Evolutionary conservation across 2,113 vertebrate genomes (phyloP).

Genomic region (Cisticola juncidis): DNA sequence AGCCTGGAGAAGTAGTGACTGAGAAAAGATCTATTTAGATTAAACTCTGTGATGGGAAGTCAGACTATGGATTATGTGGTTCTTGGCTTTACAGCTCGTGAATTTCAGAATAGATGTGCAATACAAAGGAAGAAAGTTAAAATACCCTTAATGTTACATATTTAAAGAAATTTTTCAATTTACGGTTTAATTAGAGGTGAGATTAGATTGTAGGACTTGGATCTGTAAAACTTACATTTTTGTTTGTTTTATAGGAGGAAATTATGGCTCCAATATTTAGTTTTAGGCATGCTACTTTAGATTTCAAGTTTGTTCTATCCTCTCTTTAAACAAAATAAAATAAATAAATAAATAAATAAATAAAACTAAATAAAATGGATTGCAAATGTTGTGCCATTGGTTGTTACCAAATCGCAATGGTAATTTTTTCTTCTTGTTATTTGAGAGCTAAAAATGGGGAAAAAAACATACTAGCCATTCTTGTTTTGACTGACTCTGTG

Average conservation of each 20-base stretch:
- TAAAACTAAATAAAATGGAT: not conserved
- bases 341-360: not conserved
- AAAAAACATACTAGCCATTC: not conserved
- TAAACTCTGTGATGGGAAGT: not conserved
- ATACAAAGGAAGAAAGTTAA: not conserved
- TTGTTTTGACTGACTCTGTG: rapidly evolving
- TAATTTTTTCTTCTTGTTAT: not conserved
- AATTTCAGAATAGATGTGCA: not conserved
- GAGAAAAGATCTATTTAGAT: not conserved
- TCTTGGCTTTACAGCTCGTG: not conserved
- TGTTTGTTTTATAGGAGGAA: not conserved
- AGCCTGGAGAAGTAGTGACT: not conserved
- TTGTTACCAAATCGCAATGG: not conserved
- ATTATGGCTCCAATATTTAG: not conserved
- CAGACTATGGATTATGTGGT: not conserved
- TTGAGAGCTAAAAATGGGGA: not conserved
- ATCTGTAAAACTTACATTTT: not conserved
- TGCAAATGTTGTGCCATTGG: not conserved
- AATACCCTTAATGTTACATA: not conserved
- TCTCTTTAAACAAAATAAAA: not conserved
- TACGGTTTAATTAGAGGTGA: not conserved
- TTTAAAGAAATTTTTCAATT: not conserved
- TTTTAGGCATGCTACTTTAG: not conserved
- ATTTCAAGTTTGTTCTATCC: not conserved
- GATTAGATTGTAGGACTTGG: not conserved